Conservation (phyloP, 2,888 invertebrate genomes). For the Sabellastarte sp. region DNA sequence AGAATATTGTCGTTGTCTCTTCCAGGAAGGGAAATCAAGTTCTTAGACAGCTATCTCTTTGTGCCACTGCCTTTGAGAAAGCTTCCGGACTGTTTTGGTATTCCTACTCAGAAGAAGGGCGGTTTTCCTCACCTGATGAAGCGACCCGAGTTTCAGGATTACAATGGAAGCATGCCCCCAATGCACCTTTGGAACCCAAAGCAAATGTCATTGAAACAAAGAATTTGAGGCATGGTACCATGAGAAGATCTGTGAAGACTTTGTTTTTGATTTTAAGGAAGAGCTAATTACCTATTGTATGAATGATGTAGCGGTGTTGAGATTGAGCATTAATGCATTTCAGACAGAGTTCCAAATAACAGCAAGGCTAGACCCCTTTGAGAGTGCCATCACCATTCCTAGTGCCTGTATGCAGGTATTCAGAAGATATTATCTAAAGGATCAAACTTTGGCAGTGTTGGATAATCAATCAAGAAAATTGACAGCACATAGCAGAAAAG, state of each 20-base stretch:
- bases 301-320: constrained; percentile 5
- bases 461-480: constrained; percentile 1
- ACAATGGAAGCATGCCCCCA: no score
- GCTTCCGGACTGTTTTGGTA: constrained; percentile 4
- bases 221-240: neutral
- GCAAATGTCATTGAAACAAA: no score
- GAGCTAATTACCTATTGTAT: constrained; percentile 6
- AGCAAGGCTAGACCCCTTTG: neutral
- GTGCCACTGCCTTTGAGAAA: neutral
- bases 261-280: neutral
- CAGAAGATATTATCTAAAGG: neutral
- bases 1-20: neutral
- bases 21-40: neutral
- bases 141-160: neutral
- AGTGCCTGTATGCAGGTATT: neutral
- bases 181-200: no score
- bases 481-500: no score
- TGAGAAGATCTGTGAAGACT: neutral
- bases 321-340: neutral
- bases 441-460: neutral
- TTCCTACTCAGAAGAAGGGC: constrained; percentile 5
- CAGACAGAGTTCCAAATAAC: neutral
- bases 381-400: neutral
- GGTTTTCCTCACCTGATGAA: constrained; percentile 6
- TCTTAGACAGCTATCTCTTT: constrained; percentile 6